Conservation (phyloP, 2,113 vertebrate species). For the Garra rufa region DNA sequence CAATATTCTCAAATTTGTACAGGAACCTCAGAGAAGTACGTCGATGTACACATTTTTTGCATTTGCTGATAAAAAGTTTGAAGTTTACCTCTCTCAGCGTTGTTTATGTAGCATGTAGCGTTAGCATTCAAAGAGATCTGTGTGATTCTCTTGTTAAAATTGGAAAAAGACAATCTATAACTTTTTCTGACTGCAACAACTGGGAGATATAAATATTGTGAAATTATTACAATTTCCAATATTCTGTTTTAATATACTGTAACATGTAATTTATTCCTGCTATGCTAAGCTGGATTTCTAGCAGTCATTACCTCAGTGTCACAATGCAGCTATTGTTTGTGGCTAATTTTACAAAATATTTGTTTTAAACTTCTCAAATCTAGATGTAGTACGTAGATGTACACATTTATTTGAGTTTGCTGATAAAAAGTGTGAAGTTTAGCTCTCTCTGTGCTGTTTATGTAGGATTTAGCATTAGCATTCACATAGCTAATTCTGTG, state of each 20-base stretch:
- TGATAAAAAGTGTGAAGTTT: neutral
- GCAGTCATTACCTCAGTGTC: no score
- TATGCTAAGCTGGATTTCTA: no score
- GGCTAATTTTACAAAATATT: neutral
- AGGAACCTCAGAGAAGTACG: neutral
- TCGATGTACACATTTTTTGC: neutral
- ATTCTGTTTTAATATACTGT: no score
- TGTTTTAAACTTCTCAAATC: neutral
- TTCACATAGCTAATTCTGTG: neutral
- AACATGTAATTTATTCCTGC: no score
- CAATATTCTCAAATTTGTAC: neutral
- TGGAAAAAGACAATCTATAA: constrained; percentile 6
- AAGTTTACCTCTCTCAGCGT: neutral
- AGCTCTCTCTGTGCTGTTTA: neutral
- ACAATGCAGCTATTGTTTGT: neutral
- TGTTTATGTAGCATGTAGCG: constrained; percentile 12
- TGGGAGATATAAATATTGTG: no score
- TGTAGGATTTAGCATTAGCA: constrained; percentile 17
- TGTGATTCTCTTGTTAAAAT: neutral
- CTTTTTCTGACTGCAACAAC: neutral
- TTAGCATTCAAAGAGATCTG: constrained; percentile 10
- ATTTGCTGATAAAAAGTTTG: neutral
- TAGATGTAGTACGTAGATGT: neutral
- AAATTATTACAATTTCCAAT: no score
- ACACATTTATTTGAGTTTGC: neutral